Evolutionary conservation across 2,888 invertebrate species (phyloP).

Genomic region (Ennomos quercinarius): DNA sequence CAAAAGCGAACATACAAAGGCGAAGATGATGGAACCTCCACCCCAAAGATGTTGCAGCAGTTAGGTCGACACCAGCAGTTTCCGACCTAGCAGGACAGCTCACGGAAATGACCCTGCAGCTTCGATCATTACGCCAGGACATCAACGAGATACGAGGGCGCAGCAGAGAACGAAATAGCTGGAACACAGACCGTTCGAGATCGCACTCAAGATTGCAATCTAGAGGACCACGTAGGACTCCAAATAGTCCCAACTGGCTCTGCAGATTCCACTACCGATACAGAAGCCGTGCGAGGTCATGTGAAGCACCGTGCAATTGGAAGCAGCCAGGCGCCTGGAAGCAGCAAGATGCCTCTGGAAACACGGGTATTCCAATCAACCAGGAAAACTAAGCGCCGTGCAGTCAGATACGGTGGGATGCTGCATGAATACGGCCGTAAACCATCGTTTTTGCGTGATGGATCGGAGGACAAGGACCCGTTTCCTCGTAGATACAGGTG

Average conservation of each 20-base stretch:
- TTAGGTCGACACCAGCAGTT: background rate
- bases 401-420: background rate
- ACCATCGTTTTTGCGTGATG: background rate
- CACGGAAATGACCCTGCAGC: background rate
- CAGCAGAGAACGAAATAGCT: background rate
- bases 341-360: background rate
- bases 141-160: background rate
- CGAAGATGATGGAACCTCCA: too few relatives aligned
- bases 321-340: too few relatives aligned
- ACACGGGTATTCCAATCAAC: background rate
- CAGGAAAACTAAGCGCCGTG: conserved; percentile 2
- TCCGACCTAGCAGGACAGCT: background rate
- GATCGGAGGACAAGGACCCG: background rate
- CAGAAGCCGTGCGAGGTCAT: background rate
- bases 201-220: background rate
- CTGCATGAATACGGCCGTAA: background rate
- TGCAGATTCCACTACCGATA: background rate
- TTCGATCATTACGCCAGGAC: background rate
- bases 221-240: background rate
- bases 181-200: background rate
- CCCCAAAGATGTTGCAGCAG: too few relatives aligned
- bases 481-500: background rate
- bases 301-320: background rate
- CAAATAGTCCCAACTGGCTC: background rate
- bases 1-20: too few relatives aligned